Conservation (phyloP, 2,888 invertebrate species). For the Cephus pygmeus region DNA sequence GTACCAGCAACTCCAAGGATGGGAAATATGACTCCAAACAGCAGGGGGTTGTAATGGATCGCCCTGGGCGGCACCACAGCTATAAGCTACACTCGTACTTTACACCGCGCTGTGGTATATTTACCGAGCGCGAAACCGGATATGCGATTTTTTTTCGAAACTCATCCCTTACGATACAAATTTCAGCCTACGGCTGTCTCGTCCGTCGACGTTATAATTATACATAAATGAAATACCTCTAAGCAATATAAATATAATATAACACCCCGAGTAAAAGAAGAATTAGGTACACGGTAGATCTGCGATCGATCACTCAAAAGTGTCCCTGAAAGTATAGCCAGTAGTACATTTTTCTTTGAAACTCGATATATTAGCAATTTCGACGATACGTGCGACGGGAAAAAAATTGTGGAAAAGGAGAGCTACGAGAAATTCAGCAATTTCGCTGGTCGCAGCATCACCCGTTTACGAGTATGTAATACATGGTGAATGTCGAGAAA, state of each 20-base stretch:
- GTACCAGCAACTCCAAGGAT: slow-evolving; percentile 11
- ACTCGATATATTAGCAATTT: not conserved
- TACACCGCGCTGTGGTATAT: slow-evolving; percentile 32
- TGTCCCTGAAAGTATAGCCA: no score
- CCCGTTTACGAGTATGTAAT: not conserved
- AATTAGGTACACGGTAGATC: no score
- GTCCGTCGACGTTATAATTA: not conserved
- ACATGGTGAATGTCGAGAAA: not conserved
- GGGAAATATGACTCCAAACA: slow-evolving; percentile 43
- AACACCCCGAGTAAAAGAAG: not conserved
- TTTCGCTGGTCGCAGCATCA: not conserved
- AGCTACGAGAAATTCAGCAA: not conserved
- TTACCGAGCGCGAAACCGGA: slow-evolving; percentile 43
- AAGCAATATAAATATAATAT: not conserved
- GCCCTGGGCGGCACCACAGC: slow-evolving; percentile 25
- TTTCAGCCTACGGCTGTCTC: not conserved
- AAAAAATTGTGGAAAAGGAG: not conserved
- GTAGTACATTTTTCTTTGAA: not conserved
- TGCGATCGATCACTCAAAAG: no score
- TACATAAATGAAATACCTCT: not conserved
- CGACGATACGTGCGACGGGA: not conserved
- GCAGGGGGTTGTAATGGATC: slow-evolving; percentile 47
- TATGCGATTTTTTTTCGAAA: not conserved
- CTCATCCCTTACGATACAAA: not conserved
- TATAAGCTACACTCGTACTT: slow-evolving; percentile 42